Evolutionary conservation across 1,140 invertebrate genomes (phyloP), one percentile per base, ranked within the genome.

Genomic region (Drosophila aff.): DNA sequence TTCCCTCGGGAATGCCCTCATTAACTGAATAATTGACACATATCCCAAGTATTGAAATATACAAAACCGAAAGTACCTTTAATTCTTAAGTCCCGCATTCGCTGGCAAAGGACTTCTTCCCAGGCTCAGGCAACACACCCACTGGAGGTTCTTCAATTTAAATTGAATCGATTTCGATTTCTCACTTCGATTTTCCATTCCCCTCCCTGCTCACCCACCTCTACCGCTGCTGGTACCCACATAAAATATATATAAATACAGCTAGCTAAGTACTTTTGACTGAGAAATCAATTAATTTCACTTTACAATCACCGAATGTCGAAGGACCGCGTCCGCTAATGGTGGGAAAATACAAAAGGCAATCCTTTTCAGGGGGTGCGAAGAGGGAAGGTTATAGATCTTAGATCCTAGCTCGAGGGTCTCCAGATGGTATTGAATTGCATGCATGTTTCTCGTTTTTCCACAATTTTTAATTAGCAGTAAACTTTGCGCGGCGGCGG

Each of bases 381-480:
- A 18, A 55, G 52, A 73, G 31, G 74, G 61, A 44, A 59, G 21
- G 53, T 60, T 46, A 80, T 79, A 78, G 77, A 84, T 85, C 64
- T 67, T 18, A 43, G 60, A 69, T 69, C 38, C 44, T 33, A 9
- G 16, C 36, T 43, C 16, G 47, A 55, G 49, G 57, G 58, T 68
- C 57, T 61, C 64, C 76, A 71, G 75, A 57, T 59, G 41, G 73
- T 74, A 89, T 87, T 89, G 77, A 68, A 79, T 87, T 89, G 84
- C 84, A 84, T 89, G 85, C 85, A 89, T 90, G 84, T 90, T 90
- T 81, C 75, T 89, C 61, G 81, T 89, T 89, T 76, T 55, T 82
- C 74, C 61, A 90, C 84, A 89, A 82, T 89, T 90, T 89, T 90
- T 89, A 89, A 89, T 89, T 89, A 89, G 84, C 84, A 89, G 84